These are phyloP conservation scores for Siderastrea siderea DNA, from an alignment of 92 coral and sea anemone genomes.

Conservation along the genomic window DNA sequence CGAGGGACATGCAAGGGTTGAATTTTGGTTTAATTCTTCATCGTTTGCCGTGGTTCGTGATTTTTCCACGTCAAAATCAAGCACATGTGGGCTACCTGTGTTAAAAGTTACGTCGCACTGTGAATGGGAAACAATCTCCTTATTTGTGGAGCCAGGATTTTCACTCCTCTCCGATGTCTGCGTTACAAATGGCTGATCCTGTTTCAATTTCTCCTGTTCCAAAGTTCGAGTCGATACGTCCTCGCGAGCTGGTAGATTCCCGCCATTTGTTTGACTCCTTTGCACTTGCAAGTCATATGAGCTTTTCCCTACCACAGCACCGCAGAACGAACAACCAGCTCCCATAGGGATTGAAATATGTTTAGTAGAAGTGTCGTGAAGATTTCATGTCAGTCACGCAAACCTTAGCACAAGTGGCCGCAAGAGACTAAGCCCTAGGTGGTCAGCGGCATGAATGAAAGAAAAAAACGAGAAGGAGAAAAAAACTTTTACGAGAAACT, in stretches of 20 bases:
- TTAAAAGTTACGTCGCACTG: background rate
- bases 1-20: background rate
- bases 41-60: background rate
- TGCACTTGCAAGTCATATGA: conserved; percentile 44
- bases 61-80: conserved; percentile 4
- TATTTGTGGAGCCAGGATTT: background rate
- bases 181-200: background rate
- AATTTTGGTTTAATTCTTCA: background rate
- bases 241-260: background rate
- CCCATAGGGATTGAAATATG: conserved; percentile 41
- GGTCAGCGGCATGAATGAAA: conserved; percentile 18
- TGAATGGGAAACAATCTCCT: conserved; percentile 22
- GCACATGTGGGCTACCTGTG: background rate
- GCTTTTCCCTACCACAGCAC: conserved; percentile 2
- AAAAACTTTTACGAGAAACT: conserved; percentile 4
- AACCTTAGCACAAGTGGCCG: conserved; percentile 11
- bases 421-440: conserved; percentile 15
- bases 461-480: background rate
- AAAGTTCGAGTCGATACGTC: background rate
- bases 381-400: background rate
- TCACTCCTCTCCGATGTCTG: background rate
- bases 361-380: background rate
- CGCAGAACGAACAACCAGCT: conserved; percentile 39
- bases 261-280: background rate
- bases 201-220: background rate